Evolutionary conservation across 2,113 vertebrate species (phyloP).

Genomic region (Oreotrochilus melanogaster): DNA sequence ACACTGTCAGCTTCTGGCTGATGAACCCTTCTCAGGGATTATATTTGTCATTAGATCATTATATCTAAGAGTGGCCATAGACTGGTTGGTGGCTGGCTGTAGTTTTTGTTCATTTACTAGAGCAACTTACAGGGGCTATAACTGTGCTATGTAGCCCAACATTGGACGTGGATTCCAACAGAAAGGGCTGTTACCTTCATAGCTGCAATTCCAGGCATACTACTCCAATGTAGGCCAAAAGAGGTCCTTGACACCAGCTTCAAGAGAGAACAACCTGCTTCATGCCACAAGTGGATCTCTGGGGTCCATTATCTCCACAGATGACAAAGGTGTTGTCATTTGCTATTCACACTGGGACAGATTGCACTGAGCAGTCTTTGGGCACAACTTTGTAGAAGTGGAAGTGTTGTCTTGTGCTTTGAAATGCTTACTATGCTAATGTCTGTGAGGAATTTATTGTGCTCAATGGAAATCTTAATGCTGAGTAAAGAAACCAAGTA

Average conservation of each 20-base stretch:
- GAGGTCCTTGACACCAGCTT: not conserved
- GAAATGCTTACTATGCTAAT: not conserved
- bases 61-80: not conserved
- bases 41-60: not conserved
- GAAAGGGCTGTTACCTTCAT: not conserved
- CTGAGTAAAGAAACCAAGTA: not conserved
- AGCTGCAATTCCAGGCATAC: not conserved
- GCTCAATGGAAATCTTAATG: not conserved
- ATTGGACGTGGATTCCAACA: not conserved
- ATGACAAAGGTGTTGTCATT: not conserved
- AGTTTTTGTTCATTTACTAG: not conserved
- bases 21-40: not conserved
- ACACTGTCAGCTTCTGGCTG: not conserved
- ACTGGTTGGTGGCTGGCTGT: not conserved
- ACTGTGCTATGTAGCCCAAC: accelerated
- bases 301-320: accelerated
- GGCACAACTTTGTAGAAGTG: not conserved
- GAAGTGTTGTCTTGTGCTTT: not conserved
- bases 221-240: not conserved
- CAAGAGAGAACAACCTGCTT: not conserved
- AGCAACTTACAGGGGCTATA: not conserved
- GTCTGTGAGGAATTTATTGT: not conserved
- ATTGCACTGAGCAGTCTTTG: not conserved
- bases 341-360: not conserved
- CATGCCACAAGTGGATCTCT: not conserved